Conservation (phyloP, 2,113 vertebrate genomes). For the Entelurus aequoreus region DNA sequence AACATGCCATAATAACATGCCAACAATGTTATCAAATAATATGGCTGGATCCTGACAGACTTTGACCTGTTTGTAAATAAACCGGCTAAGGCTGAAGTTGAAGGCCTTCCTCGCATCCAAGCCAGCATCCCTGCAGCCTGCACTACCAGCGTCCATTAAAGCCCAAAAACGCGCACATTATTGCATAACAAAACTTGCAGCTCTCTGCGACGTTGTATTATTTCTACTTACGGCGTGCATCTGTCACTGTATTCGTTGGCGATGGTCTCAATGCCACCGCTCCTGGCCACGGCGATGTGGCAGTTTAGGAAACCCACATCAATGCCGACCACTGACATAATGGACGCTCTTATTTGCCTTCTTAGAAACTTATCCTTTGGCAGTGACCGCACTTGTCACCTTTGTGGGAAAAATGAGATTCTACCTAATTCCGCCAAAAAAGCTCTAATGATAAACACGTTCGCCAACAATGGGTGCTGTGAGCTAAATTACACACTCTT, state of each 20-base stretch:
- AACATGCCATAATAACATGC: too few species aligned
- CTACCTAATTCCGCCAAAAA: slow-evolving; percentile 19
- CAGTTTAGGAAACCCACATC: slow-evolving; percentile 93
- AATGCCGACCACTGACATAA: slow-evolving; percentile 92
- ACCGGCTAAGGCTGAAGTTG: slow-evolving; percentile 19
- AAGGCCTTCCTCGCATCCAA: slow-evolving; percentile 30
- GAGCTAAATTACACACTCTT: slow-evolving; percentile 56
- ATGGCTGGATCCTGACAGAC: slow-evolving; percentile 6
- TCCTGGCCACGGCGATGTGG: slow-evolving; percentile 88
- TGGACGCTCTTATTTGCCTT: slow-evolving; percentile 41
- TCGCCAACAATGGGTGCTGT: slow-evolving; percentile 22
- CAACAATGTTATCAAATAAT: not conserved
- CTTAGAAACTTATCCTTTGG: slow-evolving; percentile 30
- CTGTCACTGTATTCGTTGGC: slow-evolving; percentile 96
- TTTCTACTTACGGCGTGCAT: slow-evolving; percentile 89
- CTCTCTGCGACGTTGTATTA: slow-evolving; percentile 18
- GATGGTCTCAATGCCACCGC: slow-evolving; percentile 92
- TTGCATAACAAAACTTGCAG: slow-evolving; percentile 53
- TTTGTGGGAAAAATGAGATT: slow-evolving; percentile 26
- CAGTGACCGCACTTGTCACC: slow-evolving; percentile 42
- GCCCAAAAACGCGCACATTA: slow-evolving; percentile 31
- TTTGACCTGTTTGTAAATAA: slow-evolving; percentile 1
- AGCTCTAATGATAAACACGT: slow-evolving; percentile 13
- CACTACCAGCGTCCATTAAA: slow-evolving; percentile 5
- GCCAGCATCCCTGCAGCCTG: not conserved